Percentiles rank a stretch among this genome's conserved stretches.
phyloP scores from a whole-genome alignment of 2,113 vertebrate species.

The Phrynosoma platyrhinos region DNA sequence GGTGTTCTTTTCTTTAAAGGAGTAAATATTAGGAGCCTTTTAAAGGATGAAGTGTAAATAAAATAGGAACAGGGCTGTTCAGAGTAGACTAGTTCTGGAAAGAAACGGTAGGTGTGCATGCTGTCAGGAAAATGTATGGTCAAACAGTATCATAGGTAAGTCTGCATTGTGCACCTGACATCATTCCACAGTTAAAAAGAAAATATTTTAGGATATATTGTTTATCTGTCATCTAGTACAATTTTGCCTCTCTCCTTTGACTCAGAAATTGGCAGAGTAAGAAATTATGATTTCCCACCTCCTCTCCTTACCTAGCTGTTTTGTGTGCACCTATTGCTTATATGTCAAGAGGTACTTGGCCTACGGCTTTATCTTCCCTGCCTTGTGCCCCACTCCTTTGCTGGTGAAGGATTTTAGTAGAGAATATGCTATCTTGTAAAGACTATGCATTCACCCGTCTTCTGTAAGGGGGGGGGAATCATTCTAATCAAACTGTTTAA shows the following conservation, averaged over 20 bases:
- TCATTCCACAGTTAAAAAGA: neutral
- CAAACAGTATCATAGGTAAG: neutral
- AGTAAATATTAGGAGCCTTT: neutral
- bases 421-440: conserved; percentile 26
- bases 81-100: neutral
- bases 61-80: neutral
- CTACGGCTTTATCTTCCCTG: neutral
- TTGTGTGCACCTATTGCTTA: neutral
- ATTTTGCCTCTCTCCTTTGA: neutral
- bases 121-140: neutral
- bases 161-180: neutral
- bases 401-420: conserved; percentile 24
- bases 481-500: conserved; percentile 36
- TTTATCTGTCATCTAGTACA: neutral
- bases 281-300: neutral
- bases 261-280: rapidly evolving
- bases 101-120: neutral
- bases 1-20: neutral
- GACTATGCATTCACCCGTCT: conserved; percentile 5
- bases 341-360: neutral
- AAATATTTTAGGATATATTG: conserved; percentile 2
- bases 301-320: neutral
- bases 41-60: neutral
- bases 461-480: conserved; percentile 28
- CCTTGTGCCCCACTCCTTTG: conserved; percentile 4